phyloP scores from a whole-genome alignment of 2,113 vertebrate species.

The Blennius ocellaris region DNA sequence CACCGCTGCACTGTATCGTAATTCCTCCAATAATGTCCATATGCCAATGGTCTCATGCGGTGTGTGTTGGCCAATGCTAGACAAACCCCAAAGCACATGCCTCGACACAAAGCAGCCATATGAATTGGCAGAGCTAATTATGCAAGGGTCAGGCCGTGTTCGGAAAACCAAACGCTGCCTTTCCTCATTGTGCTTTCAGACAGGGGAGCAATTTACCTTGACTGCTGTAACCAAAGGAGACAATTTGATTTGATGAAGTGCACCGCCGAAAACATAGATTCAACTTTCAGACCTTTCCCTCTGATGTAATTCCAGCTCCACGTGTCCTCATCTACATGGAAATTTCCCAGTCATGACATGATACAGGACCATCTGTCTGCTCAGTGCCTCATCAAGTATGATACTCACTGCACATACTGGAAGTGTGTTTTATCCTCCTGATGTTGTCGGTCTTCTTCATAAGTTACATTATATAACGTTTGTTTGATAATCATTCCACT shows the following conservation, averaged over 20 bases:
- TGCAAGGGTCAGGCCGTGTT: constrained; percentile 21
- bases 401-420: not conserved
- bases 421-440: not conserved
- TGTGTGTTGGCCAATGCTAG: not conserved
- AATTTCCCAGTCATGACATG: constrained; percentile 25
- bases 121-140: constrained; percentile 32
- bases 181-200: constrained; percentile 25
- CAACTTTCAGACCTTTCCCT: constrained; percentile 5
- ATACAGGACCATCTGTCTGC: constrained; percentile 43
- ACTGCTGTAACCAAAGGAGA: not conserved
- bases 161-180: not conserved
- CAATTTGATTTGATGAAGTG: constrained; percentile 24
- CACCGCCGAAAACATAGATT: constrained; percentile 9
- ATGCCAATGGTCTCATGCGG: constrained; percentile 19
- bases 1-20: constrained; percentile 25
- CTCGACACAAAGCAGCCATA: constrained; percentile 21
- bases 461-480: not conserved
- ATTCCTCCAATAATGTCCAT: constrained; percentile 21
- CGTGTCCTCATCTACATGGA: constrained; percentile 27
- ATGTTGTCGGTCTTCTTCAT: constrained; percentile 4
- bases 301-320: constrained; percentile 39
- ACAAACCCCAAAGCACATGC: constrained; percentile 19
- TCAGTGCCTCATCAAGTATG: not conserved
- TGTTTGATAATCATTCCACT: not conserved
- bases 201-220: not conserved